Evolutionary conservation across 2,888 invertebrate species (phyloP).

Genomic region (Amphiduros pacificus): DNA sequence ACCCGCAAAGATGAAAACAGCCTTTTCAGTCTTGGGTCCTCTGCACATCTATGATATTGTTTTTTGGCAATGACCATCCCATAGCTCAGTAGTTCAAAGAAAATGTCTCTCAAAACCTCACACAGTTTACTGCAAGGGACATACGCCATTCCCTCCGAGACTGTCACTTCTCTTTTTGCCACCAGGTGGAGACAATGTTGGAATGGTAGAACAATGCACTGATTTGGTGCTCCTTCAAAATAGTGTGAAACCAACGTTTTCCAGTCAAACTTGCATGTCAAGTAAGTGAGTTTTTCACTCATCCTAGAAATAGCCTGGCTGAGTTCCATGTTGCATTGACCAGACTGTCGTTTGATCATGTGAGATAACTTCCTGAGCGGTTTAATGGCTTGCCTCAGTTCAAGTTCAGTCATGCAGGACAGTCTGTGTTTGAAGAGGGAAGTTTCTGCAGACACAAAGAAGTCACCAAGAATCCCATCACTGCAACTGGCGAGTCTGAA

Average conservation of each 20-base stretch:
- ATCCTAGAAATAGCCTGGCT: background rate
- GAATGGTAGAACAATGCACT: conserved; percentile 64
- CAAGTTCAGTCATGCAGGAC: conserved; percentile 40
- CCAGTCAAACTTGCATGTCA: conserved; percentile 24
- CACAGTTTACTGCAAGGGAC: conserved; percentile 62
- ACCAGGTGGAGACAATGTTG: conserved; percentile 65
- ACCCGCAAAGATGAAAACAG: conserved; percentile 31
- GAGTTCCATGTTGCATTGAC: background rate
- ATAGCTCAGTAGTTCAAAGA: conserved; percentile 29
- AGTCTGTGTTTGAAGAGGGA: conserved; percentile 41
- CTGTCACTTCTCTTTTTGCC: conserved; percentile 63
- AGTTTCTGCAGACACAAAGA: conserved; percentile 40
- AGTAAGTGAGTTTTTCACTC: background rate
- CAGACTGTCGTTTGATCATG: too few species aligned
- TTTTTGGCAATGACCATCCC: conserved; percentile 26
- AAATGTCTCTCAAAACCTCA: conserved; percentile 35
- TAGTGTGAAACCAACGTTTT: conserved; percentile 31
- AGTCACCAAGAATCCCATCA: conserved; percentile 32
- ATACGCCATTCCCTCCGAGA: conserved; percentile 63
- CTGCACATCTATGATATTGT: conserved; percentile 11
- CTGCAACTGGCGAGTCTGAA: conserved; percentile 37
- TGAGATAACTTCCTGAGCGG: conserved; percentile 6
- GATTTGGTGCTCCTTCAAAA: conserved; percentile 26
- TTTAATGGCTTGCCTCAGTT: conserved; percentile 33
- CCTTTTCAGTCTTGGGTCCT: conserved; percentile 30